These are phyloP conservation scores for Cariama cristata DNA, from an alignment of 2,113 vertebrate species.

Conservation along the genomic window DNA sequence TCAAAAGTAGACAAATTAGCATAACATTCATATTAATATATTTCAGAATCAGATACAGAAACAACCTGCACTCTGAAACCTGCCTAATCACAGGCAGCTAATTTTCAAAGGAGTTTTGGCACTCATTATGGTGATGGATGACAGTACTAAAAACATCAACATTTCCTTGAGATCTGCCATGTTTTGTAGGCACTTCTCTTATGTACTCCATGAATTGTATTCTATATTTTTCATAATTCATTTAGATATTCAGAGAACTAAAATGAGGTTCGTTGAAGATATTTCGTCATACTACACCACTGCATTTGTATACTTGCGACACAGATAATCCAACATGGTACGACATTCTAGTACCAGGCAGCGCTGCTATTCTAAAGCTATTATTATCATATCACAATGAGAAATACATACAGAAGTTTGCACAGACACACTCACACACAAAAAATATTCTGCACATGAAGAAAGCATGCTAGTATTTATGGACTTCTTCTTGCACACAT, in stretches of 20 bases:
- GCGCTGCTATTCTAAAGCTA: neutral
- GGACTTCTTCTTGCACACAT: neutral
- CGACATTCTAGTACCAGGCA: neutral
- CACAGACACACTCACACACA: neutral
- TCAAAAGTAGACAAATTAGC: slow-evolving; percentile 82
- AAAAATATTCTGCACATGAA: neutral
- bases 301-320: neutral
- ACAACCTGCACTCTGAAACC: slow-evolving; percentile 78
- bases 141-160: slow-evolving; percentile 73
- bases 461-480: neutral
- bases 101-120: slow-evolving; percentile 82
- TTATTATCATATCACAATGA: neutral
- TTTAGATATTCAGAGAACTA: slow-evolving; percentile 14
- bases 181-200: slow-evolving; percentile 42
- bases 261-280: neutral
- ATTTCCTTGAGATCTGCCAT: slow-evolving; percentile 50
- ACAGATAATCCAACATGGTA: neutral
- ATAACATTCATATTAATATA: slow-evolving; percentile 83
- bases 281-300: neutral
- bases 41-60: slow-evolving; percentile 76
- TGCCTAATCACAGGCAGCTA: slow-evolving; percentile 86
- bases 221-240: slow-evolving; percentile 53
- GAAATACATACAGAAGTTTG: neutral
- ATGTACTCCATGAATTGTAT: neutral
- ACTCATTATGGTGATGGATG: slow-evolving; percentile 93